Evolutionary conservation across 1,140 invertebrate species (phyloP), one percentile per base, ranked within the genome.

Genomic region (Drosophila arawakana): DNA sequence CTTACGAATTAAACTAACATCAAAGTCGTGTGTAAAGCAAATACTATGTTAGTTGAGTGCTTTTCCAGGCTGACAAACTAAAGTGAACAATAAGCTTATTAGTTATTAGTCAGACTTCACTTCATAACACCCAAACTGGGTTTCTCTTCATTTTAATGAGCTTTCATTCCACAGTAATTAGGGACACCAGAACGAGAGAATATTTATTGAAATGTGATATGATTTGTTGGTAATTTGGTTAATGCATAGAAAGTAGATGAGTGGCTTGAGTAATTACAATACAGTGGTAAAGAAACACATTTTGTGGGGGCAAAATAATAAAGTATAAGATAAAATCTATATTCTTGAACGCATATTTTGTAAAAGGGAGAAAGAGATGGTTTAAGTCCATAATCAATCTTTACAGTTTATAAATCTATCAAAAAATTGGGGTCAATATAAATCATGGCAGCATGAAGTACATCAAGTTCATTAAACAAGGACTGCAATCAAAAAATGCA

Each of bases 401-500:
- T 18, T 55, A 39, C 52, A 55, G 52, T 55, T 55, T 57, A 57
- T 41, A 11, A 41, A 57, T 30, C 49, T 30, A 11, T n/a, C 49
- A 2, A 37, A 43, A 46, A 59, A 44, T 46, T 63, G 11, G 25
- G 30, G 50, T 65, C 25, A 55, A 46, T 44, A 59, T 46, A 34
- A 13, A 59, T 0, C 5, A 47, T 21, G n/a, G 3, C 13, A 13
- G 2, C 7, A 47, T 47, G 13, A 37, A 39, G 52, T 55, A 21
- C 54, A 41, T 11, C 54, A 57, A 73, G 65, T 69, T 73, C 71
- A 73, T 73, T 73, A 73, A 69, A 55, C 71, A 73, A 60, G 34
- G 57, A 69, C 13, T 69, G 71, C 71, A 73, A 73, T 73, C 71
- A 73, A 69, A 73, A 30, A 73, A 73, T 69, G 65, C 21, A 58